phyloP scores from a whole-genome alignment of 1,140 invertebrate genomes.

The Drosophila athabasca region DNA sequence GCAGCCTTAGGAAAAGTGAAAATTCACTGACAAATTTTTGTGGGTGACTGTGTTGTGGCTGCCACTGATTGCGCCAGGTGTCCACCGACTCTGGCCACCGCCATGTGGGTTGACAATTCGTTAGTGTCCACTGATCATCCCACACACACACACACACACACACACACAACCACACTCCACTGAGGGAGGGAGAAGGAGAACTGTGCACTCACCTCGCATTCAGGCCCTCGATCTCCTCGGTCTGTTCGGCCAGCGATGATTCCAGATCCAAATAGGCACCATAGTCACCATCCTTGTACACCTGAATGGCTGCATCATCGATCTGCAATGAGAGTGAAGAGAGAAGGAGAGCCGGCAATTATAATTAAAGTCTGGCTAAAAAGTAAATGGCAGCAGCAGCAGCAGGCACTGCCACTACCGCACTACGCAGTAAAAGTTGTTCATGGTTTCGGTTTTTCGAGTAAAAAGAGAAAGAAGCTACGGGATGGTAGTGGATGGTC shows the following conservation, averaged over 20 bases:
- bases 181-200: neutral
- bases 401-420: slow-evolving; percentile 48
- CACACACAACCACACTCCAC: too few species aligned
- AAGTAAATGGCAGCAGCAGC: slow-evolving; percentile 53
- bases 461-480: slow-evolving; percentile 53
- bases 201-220: slow-evolving; percentile 92
- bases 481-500: too few species aligned
- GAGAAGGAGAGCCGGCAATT: slow-evolving; percentile 50
- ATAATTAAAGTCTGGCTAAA: slow-evolving; percentile 74
- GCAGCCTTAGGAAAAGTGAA: slow-evolving; percentile 43
- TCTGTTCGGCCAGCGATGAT: slow-evolving; percentile 96
- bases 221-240: slow-evolving; percentile 97
- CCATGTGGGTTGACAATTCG: slow-evolving; percentile 41
- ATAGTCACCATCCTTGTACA: slow-evolving; percentile 98
- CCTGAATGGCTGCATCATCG: slow-evolving; percentile 97
- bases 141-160: too few species aligned
- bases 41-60: slow-evolving; percentile 7
- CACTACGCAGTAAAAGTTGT: slow-evolving; percentile 81
- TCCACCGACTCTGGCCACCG: neutral
- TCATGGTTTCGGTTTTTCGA: slow-evolving; percentile 55
- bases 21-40: slow-evolving; percentile 34
- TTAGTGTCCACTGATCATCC: slow-evolving; percentile 25
- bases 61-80: slow-evolving; percentile 33
- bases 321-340: slow-evolving; percentile 88
- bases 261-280: slow-evolving; percentile 98